phyloP scores from a whole-genome alignment of 2,113 vertebrate species.

The Noctilio leporinus region DNA sequence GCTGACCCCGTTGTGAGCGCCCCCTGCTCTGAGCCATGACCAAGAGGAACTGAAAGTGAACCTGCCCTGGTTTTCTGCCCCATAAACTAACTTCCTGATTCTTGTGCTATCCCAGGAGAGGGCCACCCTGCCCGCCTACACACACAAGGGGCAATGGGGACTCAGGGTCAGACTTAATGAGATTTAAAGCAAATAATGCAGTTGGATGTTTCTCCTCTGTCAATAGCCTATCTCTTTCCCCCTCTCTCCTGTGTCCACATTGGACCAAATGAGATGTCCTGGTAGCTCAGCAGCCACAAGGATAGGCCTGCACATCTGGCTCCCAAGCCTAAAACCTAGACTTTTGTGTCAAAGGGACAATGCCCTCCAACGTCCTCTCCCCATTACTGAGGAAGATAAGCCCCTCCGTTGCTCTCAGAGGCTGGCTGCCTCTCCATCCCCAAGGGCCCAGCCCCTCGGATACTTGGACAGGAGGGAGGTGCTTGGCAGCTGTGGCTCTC shows the following conservation, averaged over 20 bases:
- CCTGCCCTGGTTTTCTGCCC: not conserved
- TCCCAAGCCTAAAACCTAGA: slow-evolving; percentile 5
- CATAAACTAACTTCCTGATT: not conserved
- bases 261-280: not conserved
- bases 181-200: not conserved
- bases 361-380: accelerated
- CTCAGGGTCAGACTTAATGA: not conserved
- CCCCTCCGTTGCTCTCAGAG: slow-evolving; percentile 64
- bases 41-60: not conserved
- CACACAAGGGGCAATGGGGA: not conserved
- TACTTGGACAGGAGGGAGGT: slow-evolving; percentile 62
- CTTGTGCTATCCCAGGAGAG: not conserved
- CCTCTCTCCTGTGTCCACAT: not conserved
- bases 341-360: not conserved
- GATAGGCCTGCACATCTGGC: not conserved
- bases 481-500: slow-evolving; percentile 73
- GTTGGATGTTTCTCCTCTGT: not conserved
- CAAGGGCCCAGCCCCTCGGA: slow-evolving; percentile 36
- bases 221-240: not conserved
- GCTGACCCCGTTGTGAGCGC: not conserved
- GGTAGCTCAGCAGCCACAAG: not conserved
- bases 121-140: no score
- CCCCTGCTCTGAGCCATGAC: not conserved
- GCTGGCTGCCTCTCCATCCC: slow-evolving; percentile 28
- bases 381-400: not conserved